Evolutionary conservation across 2,113 vertebrate genomes (phyloP).

Genomic region (Camarhynchus parvulus): DNA sequence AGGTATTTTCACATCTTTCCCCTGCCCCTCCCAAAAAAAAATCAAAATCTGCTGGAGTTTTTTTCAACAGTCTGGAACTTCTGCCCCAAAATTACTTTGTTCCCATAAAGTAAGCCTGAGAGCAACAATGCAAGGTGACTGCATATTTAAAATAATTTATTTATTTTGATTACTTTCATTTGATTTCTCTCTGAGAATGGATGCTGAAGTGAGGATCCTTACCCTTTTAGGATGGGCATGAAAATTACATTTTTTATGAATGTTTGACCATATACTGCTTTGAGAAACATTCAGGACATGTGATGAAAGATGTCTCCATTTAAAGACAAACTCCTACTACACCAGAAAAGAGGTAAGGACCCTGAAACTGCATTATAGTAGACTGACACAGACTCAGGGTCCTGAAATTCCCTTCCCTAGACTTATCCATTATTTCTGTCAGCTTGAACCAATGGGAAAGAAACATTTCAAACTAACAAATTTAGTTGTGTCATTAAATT

Average conservation of each 20-base stretch:
- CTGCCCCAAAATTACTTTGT: neutral
- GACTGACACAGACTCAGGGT: neutral
- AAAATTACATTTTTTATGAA: neutral
- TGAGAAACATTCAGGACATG: neutral
- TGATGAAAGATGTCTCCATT: neutral
- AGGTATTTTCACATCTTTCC: neutral
- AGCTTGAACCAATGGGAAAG: neutral
- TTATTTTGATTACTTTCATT: neutral
- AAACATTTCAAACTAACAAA: neutral
- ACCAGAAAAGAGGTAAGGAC: neutral
- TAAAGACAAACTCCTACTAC: neutral
- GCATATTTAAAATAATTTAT: neutral
- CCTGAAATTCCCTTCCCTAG: neutral
- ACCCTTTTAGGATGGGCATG: neutral
- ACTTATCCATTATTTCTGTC: neutral
- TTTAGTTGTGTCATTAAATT: neutral
- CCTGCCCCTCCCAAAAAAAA: fast-evolving
- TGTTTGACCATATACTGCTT: neutral
- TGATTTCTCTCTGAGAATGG: neutral
- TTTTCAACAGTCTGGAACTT: neutral
- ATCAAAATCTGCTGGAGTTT: neutral
- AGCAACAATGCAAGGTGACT: neutral
- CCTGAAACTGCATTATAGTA: neutral
- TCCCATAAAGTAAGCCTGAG: neutral
- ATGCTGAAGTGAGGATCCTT: neutral